Percentiles rank a stretch among this genome's conserved stretches.
These are phyloP conservation scores for Theristicus caerulescens DNA, from an alignment of 2,113 vertebrate species.

Conservation along the genomic window DNA sequence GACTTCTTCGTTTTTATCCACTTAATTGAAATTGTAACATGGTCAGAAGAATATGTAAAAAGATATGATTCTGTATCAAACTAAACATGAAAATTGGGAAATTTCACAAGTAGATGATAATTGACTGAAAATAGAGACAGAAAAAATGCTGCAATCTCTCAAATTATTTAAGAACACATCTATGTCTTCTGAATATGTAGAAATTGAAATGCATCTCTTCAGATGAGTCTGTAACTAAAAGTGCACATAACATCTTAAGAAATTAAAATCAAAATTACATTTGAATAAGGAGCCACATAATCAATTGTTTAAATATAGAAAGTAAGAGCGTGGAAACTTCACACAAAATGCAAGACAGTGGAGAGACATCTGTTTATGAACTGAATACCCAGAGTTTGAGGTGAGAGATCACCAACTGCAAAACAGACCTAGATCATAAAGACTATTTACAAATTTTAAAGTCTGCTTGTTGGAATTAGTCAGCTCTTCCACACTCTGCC, in stretches of 20 bases:
- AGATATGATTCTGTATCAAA: background rate
- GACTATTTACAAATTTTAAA: background rate
- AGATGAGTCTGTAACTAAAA: background rate
- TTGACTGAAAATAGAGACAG: background rate
- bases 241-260: background rate
- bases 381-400: background rate
- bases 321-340: background rate
- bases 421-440: background rate
- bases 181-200: background rate
- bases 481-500: background rate
- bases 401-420: background rate
- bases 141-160: background rate
- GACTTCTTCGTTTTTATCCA: background rate
- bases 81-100: background rate
- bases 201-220: background rate
- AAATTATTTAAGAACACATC: background rate
- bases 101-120: background rate
- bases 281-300: background rate
- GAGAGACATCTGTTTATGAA: background rate
- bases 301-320: background rate
- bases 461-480: background rate
- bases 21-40: background rate
- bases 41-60: background rate
- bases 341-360: background rate
- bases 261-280: background rate